Percentiles rank a stretch among this genome's conserved stretches.
Evolutionary conservation across 23 tunicate genomes (phyloP).

Genomic region (Pegea sp.): DNA sequence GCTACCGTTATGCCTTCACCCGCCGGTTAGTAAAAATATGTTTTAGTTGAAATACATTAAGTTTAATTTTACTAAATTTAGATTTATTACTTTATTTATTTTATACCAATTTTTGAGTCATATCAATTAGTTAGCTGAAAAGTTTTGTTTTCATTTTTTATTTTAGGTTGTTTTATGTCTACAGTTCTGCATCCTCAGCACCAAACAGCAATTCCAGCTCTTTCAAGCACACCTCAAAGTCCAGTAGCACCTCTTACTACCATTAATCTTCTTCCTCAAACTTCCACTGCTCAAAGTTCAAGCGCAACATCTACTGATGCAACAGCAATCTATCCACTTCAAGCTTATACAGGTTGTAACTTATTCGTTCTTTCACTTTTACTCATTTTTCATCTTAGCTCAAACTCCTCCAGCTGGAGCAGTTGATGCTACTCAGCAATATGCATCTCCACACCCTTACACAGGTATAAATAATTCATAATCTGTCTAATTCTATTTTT

Average conservation of each 20-base stretch:
- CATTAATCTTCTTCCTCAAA: constrained; percentile 31
- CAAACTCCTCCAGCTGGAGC: neutral
- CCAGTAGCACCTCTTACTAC: constrained; percentile 52
- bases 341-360: no score
- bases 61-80: no score
- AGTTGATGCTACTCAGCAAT: neutral
- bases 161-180: neutral
- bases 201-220: constrained; percentile 13
- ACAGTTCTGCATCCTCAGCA: constrained; percentile 31
- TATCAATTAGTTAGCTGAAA: no score
- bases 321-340: constrained; percentile 14
- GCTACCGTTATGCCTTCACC: no score
- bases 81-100: no score
- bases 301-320: constrained; percentile 25
- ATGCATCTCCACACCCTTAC: constrained; percentile 1
- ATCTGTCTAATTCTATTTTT: neutral
- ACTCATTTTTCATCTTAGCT: neutral
- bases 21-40: no score
- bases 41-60: no score
- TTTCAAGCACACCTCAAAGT: constrained; percentile 85
- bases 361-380: no score
- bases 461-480: neutral
- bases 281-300: constrained; percentile 10
- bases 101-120: no score
- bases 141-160: no score